phyloP scores from a whole-genome alignment of 2,888 invertebrate genomes.

The Bhutanitis thaidina region DNA sequence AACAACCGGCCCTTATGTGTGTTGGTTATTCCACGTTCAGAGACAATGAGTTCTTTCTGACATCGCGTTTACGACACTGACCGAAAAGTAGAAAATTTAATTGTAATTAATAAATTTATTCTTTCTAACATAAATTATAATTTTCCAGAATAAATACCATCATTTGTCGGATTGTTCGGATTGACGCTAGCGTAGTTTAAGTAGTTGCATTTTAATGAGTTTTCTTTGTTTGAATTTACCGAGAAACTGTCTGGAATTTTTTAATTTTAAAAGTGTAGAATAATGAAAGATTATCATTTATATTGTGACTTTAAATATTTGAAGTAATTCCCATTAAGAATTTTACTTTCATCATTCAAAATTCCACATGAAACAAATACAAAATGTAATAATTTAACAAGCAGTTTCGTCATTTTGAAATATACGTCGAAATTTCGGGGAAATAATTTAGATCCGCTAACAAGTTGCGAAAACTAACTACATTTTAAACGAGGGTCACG shows the following conservation, averaged over 20 bases:
- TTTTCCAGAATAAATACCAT: neutral
- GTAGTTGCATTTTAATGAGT: neutral
- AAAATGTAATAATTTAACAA: too few relatives aligned
- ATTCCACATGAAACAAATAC: too few relatives aligned
- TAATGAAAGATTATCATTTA: too few relatives aligned
- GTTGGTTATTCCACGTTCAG: too few relatives aligned
- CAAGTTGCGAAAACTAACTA: constrained; percentile 16
- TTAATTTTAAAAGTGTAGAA: neutral
- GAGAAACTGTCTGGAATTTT: neutral
- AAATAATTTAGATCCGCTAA: constrained; percentile 13
- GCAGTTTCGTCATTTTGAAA: neutral
- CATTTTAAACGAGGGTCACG: constrained; percentile 20
- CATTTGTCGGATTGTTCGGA: neutral
- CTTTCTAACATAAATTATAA: neutral
- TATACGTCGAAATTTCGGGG: neutral
- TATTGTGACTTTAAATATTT: too few relatives aligned
- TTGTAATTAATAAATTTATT: too few relatives aligned
- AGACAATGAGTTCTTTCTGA: too few relatives aligned
- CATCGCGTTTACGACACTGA: too few relatives aligned
- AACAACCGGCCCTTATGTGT: too few relatives aligned
- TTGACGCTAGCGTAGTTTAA: neutral
- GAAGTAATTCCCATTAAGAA: too few relatives aligned
- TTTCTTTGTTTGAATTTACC: neutral
- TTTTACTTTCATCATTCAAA: too few relatives aligned
- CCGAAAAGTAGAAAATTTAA: too few relatives aligned